A percentile compares a stretch with the other conserved stretches of the same genome.
These are phyloP conservation scores for Sphenopsis melanotis DNA, from an alignment of 2,797 vertebrate species.

Conservation along the genomic window DNA sequence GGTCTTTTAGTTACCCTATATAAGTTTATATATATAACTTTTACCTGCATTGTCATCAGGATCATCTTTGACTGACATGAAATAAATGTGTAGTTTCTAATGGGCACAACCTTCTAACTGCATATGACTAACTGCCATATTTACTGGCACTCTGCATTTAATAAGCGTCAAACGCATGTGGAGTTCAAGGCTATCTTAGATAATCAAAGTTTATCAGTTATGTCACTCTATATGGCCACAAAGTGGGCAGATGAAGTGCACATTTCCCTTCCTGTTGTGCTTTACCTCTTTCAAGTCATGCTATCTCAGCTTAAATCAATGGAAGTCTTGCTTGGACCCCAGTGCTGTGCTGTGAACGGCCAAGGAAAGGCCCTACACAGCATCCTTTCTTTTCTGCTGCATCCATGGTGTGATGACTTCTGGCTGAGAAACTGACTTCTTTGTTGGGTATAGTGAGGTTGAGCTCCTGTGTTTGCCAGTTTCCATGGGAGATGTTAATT, in stretches of 20 bases:
- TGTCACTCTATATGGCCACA: not conserved
- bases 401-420: rapidly evolving
- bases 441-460: not conserved
- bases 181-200: not conserved
- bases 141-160: not conserved
- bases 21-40: not conserved
- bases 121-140: not conserved
- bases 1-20: not conserved
- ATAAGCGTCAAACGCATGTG: not conserved
- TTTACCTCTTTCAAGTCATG: not conserved
- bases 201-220: not conserved
- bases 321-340: not conserved
- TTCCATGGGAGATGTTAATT: not conserved
- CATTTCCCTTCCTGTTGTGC: not conserved
- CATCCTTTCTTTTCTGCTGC: not conserved
- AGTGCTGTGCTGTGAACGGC: not conserved
- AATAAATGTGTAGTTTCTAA: not conserved
- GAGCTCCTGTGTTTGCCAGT: not conserved
- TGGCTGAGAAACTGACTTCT: not conserved
- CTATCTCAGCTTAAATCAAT: not conserved
- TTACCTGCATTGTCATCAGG: not conserved
- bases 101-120: not conserved
- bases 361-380: not conserved
- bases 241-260: not conserved
- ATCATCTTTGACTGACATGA: not conserved